Evolutionary conservation across 2,113 vertebrate genomes (phyloP).

Genomic region (Grammomys surdaster): DNA sequence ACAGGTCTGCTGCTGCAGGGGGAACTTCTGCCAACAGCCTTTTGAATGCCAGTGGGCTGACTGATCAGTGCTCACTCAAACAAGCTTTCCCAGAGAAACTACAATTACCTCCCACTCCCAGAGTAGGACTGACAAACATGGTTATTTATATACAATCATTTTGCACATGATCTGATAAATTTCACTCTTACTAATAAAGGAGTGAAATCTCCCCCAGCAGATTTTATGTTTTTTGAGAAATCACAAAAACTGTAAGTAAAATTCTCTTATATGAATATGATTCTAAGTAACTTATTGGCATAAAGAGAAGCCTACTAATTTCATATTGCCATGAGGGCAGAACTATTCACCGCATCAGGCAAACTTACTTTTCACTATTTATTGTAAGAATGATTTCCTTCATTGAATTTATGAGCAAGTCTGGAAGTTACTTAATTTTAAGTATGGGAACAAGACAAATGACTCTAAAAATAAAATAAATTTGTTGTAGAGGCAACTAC

Average conservation of each 20-base stretch:
- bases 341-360: not conserved
- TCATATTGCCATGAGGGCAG: not conserved
- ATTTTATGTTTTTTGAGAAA: slow-evolving; percentile 56
- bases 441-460: not conserved
- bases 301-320: slow-evolving; percentile 15
- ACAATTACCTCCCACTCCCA: slow-evolving; percentile 14
- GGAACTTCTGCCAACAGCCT: not conserved
- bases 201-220: slow-evolving; percentile 35
- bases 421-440: slow-evolving; percentile 32
- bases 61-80: not conserved
- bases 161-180: slow-evolving; percentile 36
- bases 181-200: slow-evolving; percentile 38
- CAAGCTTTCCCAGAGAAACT: not conserved
- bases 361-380: slow-evolving; percentile 6
- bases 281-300: slow-evolving; percentile 48
- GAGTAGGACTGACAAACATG: slow-evolving; percentile 21
- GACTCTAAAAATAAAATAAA: slow-evolving; percentile 54
- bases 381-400: slow-evolving; percentile 51
- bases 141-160: slow-evolving; percentile 41
- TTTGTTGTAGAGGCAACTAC: not conserved
- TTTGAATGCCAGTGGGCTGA: slow-evolving; percentile 36
- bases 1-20: not conserved
- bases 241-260: slow-evolving; percentile 47
- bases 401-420: slow-evolving; percentile 42
- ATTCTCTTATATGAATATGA: slow-evolving; percentile 42